Base-by-base conservation (phyloP, 1,140 invertebrate genomes). In the Homalodisca vitripennis region DNA sequence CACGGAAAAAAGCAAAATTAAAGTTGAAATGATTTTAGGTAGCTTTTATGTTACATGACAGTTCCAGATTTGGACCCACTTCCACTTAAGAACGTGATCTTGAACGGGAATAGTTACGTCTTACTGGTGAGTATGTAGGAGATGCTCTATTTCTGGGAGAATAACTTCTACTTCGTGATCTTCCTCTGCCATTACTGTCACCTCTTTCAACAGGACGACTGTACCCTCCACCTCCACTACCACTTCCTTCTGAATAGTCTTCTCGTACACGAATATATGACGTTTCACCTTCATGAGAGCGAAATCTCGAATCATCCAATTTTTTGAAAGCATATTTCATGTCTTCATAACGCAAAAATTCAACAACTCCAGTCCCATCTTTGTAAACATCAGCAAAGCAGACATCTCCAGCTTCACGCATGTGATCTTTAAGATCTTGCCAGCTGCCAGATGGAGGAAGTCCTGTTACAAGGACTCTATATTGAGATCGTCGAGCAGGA, bases 251-350 rank as follows among this genome's bases (percentile, higher is more conserved):
- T 17, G 89, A 88, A 75, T 92, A 90, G 80, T 98, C 95, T 83
- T 98, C 95, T 78, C 95, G 94, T 26, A 98, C 94, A 63, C 95
- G 84, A 74, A 98, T 95, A 79, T 98, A 98, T 12, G 95, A 87
- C 51, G 94, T 92, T 82, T 98, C 97, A 70, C 96, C 66, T 26
- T 60, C 66, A 63, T 71, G 66, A 71, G 60, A 57, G 64, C 66
- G 63, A 65, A 99, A 99, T 79, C 96, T 86, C 0, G 97, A 97
- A 79, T 99, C 97, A 77, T 99, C 96, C 62, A 99, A 82, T 78
- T 99, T 98, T 80, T 97, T 97, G 20, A 98, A 92, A 13, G 97
- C 97, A 83, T 99, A 98, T 80, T 98, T 98, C 96, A 99, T 98
- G 78, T 99, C 97, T 79, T 99, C 97, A 75, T 95, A 92, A 10